Conservation (phyloP, 2,113 vertebrate species). For the Microcebus ravelobensis region DNA sequence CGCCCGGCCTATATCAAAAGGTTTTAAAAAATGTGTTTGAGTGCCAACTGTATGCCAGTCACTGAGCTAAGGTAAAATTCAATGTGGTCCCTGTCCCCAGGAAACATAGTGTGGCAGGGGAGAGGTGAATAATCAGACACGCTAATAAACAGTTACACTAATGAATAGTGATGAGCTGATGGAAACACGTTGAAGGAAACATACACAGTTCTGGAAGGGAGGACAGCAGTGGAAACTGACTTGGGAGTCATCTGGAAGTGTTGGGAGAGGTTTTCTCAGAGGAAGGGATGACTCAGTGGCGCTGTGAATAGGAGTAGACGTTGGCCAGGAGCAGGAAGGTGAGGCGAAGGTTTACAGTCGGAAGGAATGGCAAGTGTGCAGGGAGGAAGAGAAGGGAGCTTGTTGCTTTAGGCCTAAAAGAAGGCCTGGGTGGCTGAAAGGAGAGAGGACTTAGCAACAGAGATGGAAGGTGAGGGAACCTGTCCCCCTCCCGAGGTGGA, state of each 20-base stretch:
- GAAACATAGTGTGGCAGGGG: background rate
- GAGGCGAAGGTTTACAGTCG: background rate
- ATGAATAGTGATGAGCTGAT: background rate
- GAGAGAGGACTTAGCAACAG: background rate
- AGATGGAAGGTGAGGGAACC: background rate
- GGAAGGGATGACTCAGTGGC: background rate
- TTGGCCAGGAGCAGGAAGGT: background rate
- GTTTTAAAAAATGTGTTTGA: background rate
- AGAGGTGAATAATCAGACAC: background rate
- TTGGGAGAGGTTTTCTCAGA: background rate
- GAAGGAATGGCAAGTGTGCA: background rate
- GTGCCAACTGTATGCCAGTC: background rate
- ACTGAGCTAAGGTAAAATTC: background rate
- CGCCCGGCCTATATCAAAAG: no score
- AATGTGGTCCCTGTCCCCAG: background rate
- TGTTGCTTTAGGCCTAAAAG: background rate
- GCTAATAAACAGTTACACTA: background rate
- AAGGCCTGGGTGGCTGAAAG: background rate
- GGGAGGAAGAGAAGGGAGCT: background rate
- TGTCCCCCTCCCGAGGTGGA: background rate
- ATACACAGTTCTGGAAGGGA: background rate
- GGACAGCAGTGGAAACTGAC: background rate
- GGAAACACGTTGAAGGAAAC: background rate
- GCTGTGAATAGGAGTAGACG: background rate
- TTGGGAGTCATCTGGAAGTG: background rate